Evolutionary conservation across 1,140 invertebrate species (phyloP).

Genomic region (Magallana angulata): DNA sequence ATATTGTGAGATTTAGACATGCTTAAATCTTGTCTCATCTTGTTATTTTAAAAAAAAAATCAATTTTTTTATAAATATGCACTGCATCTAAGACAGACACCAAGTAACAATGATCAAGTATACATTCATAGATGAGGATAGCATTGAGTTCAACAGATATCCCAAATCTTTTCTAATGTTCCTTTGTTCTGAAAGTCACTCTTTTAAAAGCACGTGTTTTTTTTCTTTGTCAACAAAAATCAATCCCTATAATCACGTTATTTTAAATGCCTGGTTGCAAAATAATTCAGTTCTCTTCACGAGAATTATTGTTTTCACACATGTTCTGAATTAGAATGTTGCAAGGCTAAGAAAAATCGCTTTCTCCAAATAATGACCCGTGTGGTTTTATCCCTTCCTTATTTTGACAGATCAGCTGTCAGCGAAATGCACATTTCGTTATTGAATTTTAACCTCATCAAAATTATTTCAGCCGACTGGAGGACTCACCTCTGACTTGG

Average conservation of each 20-base stretch:
- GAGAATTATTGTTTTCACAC: no score
- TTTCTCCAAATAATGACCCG: background rate
- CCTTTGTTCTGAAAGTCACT: background rate
- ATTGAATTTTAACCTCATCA: background rate
- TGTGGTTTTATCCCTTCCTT: background rate
- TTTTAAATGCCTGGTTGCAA: no score
- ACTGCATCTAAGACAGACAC: no score
- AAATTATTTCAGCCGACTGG: background rate
- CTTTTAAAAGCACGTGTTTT: slow-evolving; percentile 18
- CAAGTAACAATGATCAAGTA: no score
- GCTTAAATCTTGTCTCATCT: no score
- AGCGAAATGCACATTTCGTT: background rate
- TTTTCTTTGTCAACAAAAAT: slow-evolving; percentile 20
- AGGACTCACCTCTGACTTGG: background rate
- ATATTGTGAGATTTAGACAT: no score
- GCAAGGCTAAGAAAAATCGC: background rate
- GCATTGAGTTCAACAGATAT: no score
- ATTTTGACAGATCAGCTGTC: slow-evolving; percentile 33
- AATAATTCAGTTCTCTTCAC: no score
- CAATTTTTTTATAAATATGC: no score
- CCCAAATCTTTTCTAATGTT: background rate
- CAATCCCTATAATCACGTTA: background rate
- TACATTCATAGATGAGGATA: no score
- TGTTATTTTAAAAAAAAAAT: no score
- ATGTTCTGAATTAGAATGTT: no score